These are phyloP conservation scores for Chelonus insularis DNA, from an alignment of 1,140 invertebrate species.

Conservation along the genomic window DNA sequence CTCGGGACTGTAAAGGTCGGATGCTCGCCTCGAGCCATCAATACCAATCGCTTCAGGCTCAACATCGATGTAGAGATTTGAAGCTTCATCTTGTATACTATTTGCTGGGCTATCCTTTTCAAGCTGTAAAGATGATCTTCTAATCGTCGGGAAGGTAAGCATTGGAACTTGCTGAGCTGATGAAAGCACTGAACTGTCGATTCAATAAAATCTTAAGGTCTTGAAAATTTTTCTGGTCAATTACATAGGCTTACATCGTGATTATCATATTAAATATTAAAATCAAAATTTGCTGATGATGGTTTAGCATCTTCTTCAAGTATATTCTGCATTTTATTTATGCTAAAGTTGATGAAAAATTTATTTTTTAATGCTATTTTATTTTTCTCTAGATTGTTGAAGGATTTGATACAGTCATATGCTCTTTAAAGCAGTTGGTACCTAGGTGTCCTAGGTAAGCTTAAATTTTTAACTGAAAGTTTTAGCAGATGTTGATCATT, in stretches of 20 bases:
- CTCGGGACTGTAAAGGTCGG: conserved; percentile 55
- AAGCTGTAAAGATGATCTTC: conserved; percentile 29
- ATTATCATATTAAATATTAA: too few species aligned
- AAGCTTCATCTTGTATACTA: conserved; percentile 37
- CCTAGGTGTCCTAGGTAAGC: too few species aligned
- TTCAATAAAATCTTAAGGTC: background rate
- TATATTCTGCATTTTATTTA: too few species aligned
- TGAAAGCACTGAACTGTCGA: conserved; percentile 45
- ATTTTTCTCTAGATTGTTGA: too few species aligned
- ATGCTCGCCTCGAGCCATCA: conserved; percentile 39
- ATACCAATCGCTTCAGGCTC: conserved; percentile 38
- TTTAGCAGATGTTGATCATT: too few species aligned
- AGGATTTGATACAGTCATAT: too few species aligned
- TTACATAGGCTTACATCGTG: background rate
- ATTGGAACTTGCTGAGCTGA: conserved; percentile 49
- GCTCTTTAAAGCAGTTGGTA: too few species aligned
- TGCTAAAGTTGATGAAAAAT: too few species aligned
- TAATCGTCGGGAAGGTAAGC: conserved; percentile 35
- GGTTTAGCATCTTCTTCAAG: too few species aligned
- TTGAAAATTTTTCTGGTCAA: background rate
- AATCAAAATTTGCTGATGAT: too few species aligned
- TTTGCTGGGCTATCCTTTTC: conserved; percentile 32
- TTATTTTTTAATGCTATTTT: too few species aligned
- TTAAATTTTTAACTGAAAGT: too few species aligned
- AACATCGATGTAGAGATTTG: conserved; percentile 41